A percentile compares a stretch with the other conserved stretches of the same genome.
phyloP scores from a whole-genome alignment of 2,888 invertebrate genomes.

The Chelonus formosanus region DNA sequence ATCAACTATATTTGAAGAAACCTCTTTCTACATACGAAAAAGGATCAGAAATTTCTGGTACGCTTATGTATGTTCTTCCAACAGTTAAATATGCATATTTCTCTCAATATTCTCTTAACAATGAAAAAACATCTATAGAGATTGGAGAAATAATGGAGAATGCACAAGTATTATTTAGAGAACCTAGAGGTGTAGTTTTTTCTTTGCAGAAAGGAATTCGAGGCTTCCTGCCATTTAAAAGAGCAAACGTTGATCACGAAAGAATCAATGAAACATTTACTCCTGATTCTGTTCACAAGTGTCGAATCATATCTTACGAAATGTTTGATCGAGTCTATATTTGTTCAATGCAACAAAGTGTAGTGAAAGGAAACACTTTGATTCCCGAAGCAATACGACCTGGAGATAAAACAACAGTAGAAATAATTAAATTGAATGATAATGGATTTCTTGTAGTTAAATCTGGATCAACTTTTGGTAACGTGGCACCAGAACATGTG shows the following conservation, averaged over 20 bases:
- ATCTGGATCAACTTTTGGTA: constrained; percentile 47
- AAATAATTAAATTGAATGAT: constrained; percentile 47
- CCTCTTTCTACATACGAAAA: constrained; percentile 44
- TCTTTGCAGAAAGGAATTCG: constrained; percentile 47
- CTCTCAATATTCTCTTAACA: constrained; percentile 62
- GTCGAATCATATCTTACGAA: constrained; percentile 74
- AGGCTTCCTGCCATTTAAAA: constrained; percentile 56
- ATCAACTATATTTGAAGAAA: constrained; percentile 53
- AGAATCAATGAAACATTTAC: constrained; percentile 64
- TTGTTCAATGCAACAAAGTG: constrained; percentile 74
- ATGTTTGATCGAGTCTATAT: constrained; percentile 73
- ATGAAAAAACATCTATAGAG: constrained; percentile 60
- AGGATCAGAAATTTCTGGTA: constrained; percentile 48
- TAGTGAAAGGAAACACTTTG: constrained; percentile 54
- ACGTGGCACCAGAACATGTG: constrained; percentile 50
- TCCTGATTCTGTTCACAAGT: constrained; percentile 65
- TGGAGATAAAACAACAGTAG: constrained; percentile 52
- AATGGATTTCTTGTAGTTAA: constrained; percentile 51
- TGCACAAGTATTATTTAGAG: constrained; percentile 67
- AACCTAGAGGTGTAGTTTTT: constrained; percentile 63
- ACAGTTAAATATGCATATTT: constrained; percentile 75
- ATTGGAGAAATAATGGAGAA: constrained; percentile 71
- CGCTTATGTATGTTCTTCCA: constrained; percentile 74
- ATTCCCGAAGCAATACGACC: constrained; percentile 41
- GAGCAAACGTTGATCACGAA: constrained; percentile 55